A percentile compares a stretch with the other conserved stretches of the same genome.
These are phyloP conservation scores for Conops quadrifasciatus DNA, from an alignment of 2,888 invertebrate genomes.

Conservation along the genomic window DNA sequence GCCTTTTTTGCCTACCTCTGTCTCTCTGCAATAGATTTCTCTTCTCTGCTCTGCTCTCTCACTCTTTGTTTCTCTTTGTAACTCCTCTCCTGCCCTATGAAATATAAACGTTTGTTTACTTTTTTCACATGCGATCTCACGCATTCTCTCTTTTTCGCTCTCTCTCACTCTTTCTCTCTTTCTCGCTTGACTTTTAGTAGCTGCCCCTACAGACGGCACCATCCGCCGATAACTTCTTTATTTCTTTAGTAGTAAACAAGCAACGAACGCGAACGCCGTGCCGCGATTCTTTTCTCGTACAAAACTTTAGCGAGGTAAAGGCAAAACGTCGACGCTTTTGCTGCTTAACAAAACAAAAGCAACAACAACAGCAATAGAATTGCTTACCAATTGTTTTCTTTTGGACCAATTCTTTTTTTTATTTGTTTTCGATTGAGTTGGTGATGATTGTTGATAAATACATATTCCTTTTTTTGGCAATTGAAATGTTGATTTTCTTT, in stretches of 20 bases:
- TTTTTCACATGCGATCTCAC: background rate
- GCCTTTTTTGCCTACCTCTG: too few species aligned
- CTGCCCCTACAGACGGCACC: constrained; percentile 5
- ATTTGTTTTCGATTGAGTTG: background rate
- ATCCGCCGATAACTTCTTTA: background rate
- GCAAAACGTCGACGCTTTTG: background rate
- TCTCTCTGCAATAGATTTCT: too few species aligned
- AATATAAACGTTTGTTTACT: background rate
- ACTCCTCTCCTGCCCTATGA: too few species aligned
- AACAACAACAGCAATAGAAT: background rate
- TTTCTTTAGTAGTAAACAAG: constrained; percentile 32
- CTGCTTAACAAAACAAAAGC: constrained; percentile 1
- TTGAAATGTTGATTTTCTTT: background rate
- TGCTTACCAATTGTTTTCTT: constrained; percentile 4
- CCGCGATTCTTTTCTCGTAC: background rate
- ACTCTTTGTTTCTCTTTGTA: too few species aligned
- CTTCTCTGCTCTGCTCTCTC: too few species aligned
- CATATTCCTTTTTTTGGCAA: background rate
- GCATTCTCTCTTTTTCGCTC: background rate
- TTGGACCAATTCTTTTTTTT: background rate
- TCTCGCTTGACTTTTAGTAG: background rate
- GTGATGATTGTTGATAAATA: background rate
- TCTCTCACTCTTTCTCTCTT: constrained; percentile 15
- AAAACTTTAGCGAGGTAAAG: background rate
- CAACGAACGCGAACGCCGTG: constrained; percentile 28